Base-by-base conservation (phyloP, 2,797 vertebrate genomes). In the Darevskia nairensis region DNA sequence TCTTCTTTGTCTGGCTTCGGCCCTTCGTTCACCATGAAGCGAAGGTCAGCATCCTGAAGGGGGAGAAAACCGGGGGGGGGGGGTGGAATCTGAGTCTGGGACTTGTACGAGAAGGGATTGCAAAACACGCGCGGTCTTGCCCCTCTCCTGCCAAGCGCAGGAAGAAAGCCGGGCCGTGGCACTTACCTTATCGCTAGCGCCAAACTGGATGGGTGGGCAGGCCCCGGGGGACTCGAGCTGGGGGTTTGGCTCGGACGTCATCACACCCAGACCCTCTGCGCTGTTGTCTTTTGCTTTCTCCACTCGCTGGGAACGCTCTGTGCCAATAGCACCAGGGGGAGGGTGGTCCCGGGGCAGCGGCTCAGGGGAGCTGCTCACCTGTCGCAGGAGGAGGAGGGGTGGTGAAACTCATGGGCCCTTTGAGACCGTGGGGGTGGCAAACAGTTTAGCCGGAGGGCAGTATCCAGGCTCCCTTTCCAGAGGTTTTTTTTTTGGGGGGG, bases 271-370 rank as follows among this genome's bases (percentile, higher is more conserved):
- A 8, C 64, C 88, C 35, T 91, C 88, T 0, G 32, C 4, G 72
- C 59, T 55, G 41, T 93, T 55, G 41, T 93, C 94, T 23, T 90
- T 88, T 13, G 89, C 95, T 86, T 90, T 90, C 66, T 94, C 95
- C 8, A 89, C 79, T 29, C 95, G 95, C 85, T 96, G 96, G 7
- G 91, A 91, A 78, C 95, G 93, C 55, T 96, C 96, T 21, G 94
- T 96, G 89, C 96, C 96, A 29, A 96, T 96, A 46, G 96, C 95
- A 13, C 95, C 95, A 9, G 96, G 96, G 32, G 93, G 94, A 72
- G 86, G 92, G 86, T 87, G 93, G 90, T 95, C 94, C 87, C 66
- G 89, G 69, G 93, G 88, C 5, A 91, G 88, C 4, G 72, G 76
- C 17, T 83, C 82, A 0, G 86, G 75, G 85, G 87, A 94, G 82